Percentiles rank a stretch among this genome's conserved stretches.
Conservation (phyloP, 2,888 invertebrate genomes). For the Gastrophysa polygoni region DNA sequence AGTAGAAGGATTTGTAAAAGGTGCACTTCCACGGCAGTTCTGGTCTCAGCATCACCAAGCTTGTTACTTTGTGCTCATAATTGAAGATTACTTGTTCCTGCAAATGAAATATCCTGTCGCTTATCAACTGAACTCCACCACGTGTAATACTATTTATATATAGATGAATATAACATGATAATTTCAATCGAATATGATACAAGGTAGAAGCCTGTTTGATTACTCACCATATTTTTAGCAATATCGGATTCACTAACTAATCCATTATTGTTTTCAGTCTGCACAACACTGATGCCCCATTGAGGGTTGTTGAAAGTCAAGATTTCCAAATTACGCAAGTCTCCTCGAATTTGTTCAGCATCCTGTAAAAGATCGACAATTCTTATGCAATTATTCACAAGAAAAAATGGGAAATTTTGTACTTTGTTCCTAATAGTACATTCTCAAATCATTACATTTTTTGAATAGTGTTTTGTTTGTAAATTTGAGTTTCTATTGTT, state of each 20-base stretch:
- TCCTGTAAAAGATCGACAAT: constrained; percentile 58
- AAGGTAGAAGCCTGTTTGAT: too few relatives aligned
- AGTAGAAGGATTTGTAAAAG: constrained; percentile 65
- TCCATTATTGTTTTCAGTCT: constrained; percentile 53
- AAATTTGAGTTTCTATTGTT: too few relatives aligned
- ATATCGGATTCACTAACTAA: constrained; percentile 46
- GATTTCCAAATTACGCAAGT: constrained; percentile 70
- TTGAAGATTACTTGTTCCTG: constrained; percentile 63
- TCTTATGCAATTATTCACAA: too few relatives aligned
- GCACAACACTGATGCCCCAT: constrained; percentile 72
- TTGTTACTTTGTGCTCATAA: constrained; percentile 62
- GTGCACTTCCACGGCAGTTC: constrained; percentile 68
- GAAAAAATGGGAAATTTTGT: too few relatives aligned
- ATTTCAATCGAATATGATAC: too few relatives aligned
- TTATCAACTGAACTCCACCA: too few relatives aligned
- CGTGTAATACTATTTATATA: too few relatives aligned
- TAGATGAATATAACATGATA: too few relatives aligned
- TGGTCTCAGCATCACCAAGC: constrained; percentile 64
- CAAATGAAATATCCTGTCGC: too few relatives aligned
- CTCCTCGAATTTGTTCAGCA: constrained; percentile 59
- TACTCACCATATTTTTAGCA: constrained; percentile 57
- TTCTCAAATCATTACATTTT: too few relatives aligned
- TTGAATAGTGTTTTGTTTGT: too few relatives aligned
- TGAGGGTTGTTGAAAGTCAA: constrained; percentile 72
- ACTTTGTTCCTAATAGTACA: too few relatives aligned